phyloP scores from a whole-genome alignment of 2,797 vertebrate genomes.

The Chelon auratus region DNA sequence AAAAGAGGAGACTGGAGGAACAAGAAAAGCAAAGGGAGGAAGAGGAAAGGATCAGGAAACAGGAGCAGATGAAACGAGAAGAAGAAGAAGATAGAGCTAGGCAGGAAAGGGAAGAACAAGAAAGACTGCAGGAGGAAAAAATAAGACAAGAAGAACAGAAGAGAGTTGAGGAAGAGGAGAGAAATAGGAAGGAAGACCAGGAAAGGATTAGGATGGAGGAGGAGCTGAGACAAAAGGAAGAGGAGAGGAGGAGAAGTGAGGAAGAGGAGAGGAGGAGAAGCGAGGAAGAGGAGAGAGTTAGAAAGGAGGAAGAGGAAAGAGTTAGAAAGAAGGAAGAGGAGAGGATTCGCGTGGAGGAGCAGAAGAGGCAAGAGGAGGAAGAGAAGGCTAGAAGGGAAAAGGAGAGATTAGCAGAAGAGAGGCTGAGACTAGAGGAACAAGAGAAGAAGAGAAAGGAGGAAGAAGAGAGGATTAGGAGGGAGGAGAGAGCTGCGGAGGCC shows the following conservation, averaged over 20 bases:
- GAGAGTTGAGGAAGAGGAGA: slow-evolving; percentile 14
- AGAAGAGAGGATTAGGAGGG: not conserved
- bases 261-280: not conserved
- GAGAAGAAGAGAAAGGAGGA: slow-evolving; percentile 23
- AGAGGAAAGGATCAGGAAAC: not conserved
- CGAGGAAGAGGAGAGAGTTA: slow-evolving; percentile 19
- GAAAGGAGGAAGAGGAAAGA: slow-evolving; percentile 27
- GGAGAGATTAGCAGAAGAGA: not conserved
- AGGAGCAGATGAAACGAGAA: not conserved
- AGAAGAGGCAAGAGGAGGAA: slow-evolving; percentile 16
- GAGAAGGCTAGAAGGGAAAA: slow-evolving; percentile 9
- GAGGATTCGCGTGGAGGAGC: not conserved
- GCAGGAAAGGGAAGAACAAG: slow-evolving; percentile 1
- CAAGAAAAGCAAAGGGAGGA: not conserved
- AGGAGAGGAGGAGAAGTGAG: not conserved
- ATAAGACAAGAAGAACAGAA: slow-evolving; percentile 1
- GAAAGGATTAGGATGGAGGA: slow-evolving; percentile 2
- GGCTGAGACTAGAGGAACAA: not conserved
- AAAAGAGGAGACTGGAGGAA: not conserved
- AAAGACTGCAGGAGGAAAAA: slow-evolving; percentile 9
- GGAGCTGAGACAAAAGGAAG: not conserved
- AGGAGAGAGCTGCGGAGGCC: not conserved
- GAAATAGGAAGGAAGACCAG: slow-evolving; percentile 6
- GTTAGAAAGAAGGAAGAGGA: slow-evolving; percentile 14
- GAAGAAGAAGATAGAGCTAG: not conserved